Evolutionary conservation across 2,113 vertebrate species (phyloP).

Genomic region (Syrmaticus mikado): DNA sequence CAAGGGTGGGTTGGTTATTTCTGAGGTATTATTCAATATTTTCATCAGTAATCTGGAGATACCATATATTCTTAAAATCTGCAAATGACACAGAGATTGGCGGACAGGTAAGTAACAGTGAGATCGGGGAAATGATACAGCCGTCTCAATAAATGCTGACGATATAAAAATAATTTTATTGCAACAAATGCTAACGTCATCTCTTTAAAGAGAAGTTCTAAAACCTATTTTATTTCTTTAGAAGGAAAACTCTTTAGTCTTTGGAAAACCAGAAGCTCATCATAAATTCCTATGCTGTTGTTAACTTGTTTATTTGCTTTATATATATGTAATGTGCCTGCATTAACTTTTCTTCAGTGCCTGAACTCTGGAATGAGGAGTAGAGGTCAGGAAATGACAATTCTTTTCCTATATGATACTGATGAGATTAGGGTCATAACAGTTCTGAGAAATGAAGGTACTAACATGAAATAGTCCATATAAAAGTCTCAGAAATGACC

Average conservation of each 20-base stretch:
- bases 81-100: neutral
- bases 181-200: neutral
- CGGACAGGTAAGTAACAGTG: neutral
- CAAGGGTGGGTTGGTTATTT: neutral
- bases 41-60: constrained; percentile 29
- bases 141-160: neutral
- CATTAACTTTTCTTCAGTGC: neutral
- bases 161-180: neutral
- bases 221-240: neutral
- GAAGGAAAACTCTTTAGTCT: neutral
- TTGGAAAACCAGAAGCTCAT: neutral
- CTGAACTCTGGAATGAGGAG: neutral
- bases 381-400: neutral
- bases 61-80: constrained; percentile 16
- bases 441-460: neutral
- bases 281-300: neutral
- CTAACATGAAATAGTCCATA: neutral
- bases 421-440: neutral
- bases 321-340: neutral
- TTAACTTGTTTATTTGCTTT: neutral
- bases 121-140: neutral
- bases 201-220: neutral
- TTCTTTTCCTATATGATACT: neutral
- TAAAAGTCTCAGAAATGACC: neutral
- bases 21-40: constrained; percentile 11